Evolutionary conservation across 2,797 vertebrate species (phyloP).

Genomic region (Vultur gryphus): DNA sequence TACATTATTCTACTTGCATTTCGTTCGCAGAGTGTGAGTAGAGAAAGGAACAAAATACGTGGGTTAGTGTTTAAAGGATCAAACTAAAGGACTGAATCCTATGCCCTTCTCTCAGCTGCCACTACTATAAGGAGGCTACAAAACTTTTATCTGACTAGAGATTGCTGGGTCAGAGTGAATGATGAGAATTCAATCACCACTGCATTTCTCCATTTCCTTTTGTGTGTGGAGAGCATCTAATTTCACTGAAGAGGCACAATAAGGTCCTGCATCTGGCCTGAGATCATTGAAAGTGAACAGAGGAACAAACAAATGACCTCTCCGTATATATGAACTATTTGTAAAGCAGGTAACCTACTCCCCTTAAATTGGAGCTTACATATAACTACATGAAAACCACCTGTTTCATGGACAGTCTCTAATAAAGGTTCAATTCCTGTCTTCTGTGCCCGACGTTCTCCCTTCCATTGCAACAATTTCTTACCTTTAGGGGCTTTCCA

Average conservation of each 20-base stretch:
- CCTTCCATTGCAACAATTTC: not conserved
- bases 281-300: not conserved
- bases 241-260: not conserved
- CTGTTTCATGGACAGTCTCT: not conserved
- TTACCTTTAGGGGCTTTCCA: not conserved
- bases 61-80: not conserved
- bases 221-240: not conserved
- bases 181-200: not conserved
- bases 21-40: not conserved
- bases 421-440: not conserved
- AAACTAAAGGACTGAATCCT: not conserved
- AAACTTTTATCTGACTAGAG: not conserved
- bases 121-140: not conserved
- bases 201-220: not conserved
- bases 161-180: not conserved
- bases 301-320: not conserved
- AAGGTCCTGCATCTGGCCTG: not conserved
- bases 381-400: not conserved
- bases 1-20: not conserved
- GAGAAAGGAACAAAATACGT: not conserved
- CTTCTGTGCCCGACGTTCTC: not conserved
- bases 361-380: not conserved
- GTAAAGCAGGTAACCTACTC: not conserved
- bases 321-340: not conserved
- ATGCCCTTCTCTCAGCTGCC: not conserved